phyloP scores from a whole-genome alignment of 2,797 vertebrate species.

The Gymnoscopelus braueri region DNA sequence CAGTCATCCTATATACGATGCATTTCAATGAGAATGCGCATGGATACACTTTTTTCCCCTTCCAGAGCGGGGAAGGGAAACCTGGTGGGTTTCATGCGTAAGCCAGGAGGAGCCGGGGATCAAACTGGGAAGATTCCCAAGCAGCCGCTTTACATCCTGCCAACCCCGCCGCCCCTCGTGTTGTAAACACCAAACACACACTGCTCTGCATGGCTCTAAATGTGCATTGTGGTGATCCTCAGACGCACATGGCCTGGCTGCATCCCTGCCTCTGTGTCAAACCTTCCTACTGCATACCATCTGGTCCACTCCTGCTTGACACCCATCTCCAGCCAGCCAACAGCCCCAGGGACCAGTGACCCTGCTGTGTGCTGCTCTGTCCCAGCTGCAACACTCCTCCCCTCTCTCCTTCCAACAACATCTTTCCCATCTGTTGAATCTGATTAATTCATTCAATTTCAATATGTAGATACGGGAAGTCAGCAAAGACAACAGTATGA shows the following conservation, averaged over 20 bases:
- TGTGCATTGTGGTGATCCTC: constrained; percentile 8
- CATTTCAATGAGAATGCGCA: too few species aligned
- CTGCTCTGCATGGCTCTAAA: too few species aligned
- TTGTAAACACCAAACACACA: too few species aligned
- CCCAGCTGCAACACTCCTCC: constrained; percentile 38
- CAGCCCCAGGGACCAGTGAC: constrained; percentile 23
- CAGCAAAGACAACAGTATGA: not conserved
- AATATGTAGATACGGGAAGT: not conserved
- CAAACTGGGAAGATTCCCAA: not conserved
- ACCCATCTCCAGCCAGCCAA: constrained; percentile 45
- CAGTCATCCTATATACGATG: too few species aligned
- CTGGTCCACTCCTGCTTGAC: constrained; percentile 39
- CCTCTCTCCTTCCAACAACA: constrained; percentile 18
- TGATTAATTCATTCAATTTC: not conserved
- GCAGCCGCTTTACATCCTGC: too few species aligned
- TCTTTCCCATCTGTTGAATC: constrained; percentile 1
- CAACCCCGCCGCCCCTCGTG: too few species aligned
- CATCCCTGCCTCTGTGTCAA: constrained; percentile 41
- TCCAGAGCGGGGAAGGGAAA: too few species aligned
- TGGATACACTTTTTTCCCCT: too few species aligned
- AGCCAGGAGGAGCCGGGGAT: not conserved
- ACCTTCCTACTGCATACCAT: constrained; percentile 36
- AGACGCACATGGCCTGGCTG: constrained; percentile 49
- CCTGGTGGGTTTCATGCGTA: not conserved
- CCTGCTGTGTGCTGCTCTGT: constrained; percentile 26